phyloP scores from a whole-genome alignment of 2,113 vertebrate species.

The Aldabrachelys gigantea region DNA sequence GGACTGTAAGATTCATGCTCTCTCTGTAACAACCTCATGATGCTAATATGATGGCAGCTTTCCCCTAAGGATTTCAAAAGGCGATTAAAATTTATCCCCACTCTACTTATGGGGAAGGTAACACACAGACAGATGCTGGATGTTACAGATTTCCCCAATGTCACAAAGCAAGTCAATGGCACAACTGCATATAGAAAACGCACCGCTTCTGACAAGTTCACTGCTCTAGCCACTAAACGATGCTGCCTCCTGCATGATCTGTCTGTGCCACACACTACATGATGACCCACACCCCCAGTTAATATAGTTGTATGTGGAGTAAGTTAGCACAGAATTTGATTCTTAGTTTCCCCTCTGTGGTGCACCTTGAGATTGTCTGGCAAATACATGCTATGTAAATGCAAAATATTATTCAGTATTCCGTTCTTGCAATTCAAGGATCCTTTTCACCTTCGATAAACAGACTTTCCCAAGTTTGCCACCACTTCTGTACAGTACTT shows the following conservation, averaged over 20 bases:
- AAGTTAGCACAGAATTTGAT: background rate
- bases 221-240: background rate
- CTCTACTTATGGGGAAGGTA: background rate
- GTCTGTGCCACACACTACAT: background rate
- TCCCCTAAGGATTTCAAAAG: background rate
- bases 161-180: fast-evolving
- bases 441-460: constrained; percentile 2
- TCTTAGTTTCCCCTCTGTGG: background rate
- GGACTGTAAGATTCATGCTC: background rate
- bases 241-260: background rate
- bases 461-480: background rate
- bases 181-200: background rate
- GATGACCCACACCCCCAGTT: fast-evolving
- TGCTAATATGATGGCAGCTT: background rate
- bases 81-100: background rate
- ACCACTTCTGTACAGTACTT: background rate
- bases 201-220: background rate
- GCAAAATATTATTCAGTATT: background rate
- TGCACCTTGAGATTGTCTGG: background rate
- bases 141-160: fast-evolving
- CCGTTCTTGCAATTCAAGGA: background rate
- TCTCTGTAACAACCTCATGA: background rate
- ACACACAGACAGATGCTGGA: background rate
- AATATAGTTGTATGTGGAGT: background rate
- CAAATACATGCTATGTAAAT: background rate